phyloP scores from a whole-genome alignment of 64 coral and sea anemone species.

The Porites lutea region DNA sequence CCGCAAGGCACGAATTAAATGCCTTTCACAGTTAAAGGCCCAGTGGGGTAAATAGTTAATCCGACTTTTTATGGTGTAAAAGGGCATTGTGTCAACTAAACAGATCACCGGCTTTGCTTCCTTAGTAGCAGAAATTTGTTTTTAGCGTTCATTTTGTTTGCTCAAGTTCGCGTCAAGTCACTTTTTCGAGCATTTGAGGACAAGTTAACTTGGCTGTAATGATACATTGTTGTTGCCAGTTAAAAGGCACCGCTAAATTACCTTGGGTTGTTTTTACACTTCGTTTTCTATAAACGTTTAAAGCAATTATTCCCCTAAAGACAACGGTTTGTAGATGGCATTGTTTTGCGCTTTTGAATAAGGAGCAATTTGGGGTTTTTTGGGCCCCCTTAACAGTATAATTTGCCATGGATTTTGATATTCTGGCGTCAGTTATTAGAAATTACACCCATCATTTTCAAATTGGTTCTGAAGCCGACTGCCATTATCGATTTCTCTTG shows the following conservation, averaged over 20 bases:
- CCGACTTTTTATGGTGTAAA: not conserved
- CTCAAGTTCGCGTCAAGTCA: not conserved
- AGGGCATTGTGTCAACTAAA: not conserved
- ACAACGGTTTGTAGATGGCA: not conserved
- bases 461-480: not conserved
- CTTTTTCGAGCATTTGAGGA: constrained; percentile 7
- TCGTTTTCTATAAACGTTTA: constrained; percentile 21
- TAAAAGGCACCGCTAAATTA: constrained; percentile 41
- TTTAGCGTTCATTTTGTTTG: no score
- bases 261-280: constrained; percentile 21
- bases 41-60: not conserved
- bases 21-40: not conserved
- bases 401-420: not conserved
- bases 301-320: constrained; percentile 36
- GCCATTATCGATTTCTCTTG: not conserved
- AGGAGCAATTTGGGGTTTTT: constrained; percentile 22
- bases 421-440: constrained; percentile 15
- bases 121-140: not conserved
- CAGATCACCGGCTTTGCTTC: not conserved
- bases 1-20: not conserved
- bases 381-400: not conserved
- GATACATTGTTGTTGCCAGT: constrained; percentile 27
- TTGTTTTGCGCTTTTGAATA: constrained; percentile 44
- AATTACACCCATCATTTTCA: not conserved
- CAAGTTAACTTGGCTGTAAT: not conserved